Evolutionary conservation across 2,797 vertebrate species (phyloP).

Genomic region (Tragelaphus oryx): DNA sequence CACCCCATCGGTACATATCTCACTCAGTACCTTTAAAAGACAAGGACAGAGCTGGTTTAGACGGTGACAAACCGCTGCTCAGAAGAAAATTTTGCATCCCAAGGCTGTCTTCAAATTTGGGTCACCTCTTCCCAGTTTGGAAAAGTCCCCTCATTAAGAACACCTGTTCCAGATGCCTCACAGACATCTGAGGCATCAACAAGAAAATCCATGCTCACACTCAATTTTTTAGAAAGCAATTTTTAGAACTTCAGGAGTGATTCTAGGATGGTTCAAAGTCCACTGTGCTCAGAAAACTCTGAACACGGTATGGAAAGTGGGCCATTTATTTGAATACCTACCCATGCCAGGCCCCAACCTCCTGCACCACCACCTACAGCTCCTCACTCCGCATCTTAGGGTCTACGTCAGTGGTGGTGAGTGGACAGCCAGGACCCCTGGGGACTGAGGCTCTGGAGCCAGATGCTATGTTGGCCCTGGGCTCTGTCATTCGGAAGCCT

Average conservation of each 20-base stretch:
- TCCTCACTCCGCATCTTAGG: fast-evolving
- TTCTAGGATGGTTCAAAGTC: neutral
- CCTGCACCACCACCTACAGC: fast-evolving
- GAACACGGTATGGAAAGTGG: neutral
- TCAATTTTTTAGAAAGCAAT: neutral
- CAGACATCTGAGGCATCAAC: neutral
- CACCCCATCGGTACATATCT: neutral
- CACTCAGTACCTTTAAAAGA: neutral
- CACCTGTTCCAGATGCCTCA: neutral
- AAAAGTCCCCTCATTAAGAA: neutral
- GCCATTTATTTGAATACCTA: too few species aligned
- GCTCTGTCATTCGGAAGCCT: fast-evolving
- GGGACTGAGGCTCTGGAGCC: neutral
- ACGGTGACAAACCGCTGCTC: fast-evolving
- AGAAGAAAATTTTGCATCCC: neutral
- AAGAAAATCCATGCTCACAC: neutral
- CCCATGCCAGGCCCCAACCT: neutral
- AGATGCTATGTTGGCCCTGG: fast-evolving
- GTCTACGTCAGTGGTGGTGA: fast-evolving
- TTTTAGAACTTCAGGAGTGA: neutral
- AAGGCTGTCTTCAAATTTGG: neutral
- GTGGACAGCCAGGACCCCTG: fast-evolving
- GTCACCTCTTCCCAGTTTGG: neutral
- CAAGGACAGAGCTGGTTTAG: neutral
- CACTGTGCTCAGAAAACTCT: neutral